Percentiles rank a stretch among this genome's conserved stretches.
phyloP scores from a whole-genome alignment of 2,888 invertebrate species.

The Neoscelio sp. region DNA sequence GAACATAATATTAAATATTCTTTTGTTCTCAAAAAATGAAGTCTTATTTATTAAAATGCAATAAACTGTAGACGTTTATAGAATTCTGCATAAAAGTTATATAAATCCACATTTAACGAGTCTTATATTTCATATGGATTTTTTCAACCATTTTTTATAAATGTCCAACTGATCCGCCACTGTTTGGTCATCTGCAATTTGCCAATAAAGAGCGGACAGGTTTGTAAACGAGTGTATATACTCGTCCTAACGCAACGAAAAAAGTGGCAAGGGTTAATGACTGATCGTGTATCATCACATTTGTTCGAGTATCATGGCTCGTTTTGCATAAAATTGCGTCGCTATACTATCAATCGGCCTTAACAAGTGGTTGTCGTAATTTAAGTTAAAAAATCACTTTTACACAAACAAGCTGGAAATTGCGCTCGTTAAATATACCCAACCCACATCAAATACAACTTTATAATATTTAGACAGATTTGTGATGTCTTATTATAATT shows the following conservation, averaged over 20 bases:
- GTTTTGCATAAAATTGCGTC: conserved; percentile 38
- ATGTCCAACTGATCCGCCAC: background rate
- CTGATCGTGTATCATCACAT: conserved; percentile 40
- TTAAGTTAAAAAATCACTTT: conserved; percentile 13
- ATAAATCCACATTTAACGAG: no score
- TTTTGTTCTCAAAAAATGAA: no score
- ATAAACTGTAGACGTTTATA: no score
- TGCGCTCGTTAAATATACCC: background rate
- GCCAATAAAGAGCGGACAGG: conserved; percentile 8
- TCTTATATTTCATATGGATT: no score
- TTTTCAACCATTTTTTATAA: background rate
- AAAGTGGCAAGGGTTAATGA: conserved; percentile 19
- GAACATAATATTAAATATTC: no score
- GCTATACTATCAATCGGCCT: conserved; percentile 16
- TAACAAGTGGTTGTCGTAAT: conserved; percentile 36
- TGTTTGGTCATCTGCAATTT: background rate
- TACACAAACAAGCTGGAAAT: conserved; percentile 12
- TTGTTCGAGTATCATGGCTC: conserved; percentile 14
- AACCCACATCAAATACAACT: background rate
- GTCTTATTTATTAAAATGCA: no score
- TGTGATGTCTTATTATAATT: background rate
- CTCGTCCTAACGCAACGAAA: background rate
- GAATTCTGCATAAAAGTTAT: no score
- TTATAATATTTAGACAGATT: conserved; percentile 3
- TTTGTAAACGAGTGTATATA: conserved; percentile 15